Percentiles rank a stretch among this genome's conserved stretches.
phyloP scores from a whole-genome alignment of 2,797 vertebrate species.

The Monodelphis domestica region DNA sequence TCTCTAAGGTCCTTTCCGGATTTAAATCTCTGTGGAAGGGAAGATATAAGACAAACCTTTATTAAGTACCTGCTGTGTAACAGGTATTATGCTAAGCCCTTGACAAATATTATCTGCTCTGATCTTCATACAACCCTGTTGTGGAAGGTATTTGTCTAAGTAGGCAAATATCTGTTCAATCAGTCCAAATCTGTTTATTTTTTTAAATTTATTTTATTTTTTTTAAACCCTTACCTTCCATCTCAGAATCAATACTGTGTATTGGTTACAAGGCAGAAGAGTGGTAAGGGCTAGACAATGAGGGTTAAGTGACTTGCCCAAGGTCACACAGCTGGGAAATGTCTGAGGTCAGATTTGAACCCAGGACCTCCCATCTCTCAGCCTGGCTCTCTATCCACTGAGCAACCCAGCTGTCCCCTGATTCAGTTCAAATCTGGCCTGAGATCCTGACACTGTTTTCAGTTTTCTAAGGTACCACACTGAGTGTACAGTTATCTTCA shows the following conservation, averaged over 20 bases:
- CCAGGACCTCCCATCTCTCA: no score
- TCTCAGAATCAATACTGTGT: no score
- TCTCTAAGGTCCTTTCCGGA: neutral
- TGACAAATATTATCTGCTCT: neutral
- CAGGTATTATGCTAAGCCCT: neutral
- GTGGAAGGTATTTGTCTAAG: neutral
- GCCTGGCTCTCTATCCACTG: no score
- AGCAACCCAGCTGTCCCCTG: no score
- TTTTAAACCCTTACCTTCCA: no score
- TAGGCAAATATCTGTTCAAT: neutral
- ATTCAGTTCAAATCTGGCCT: neutral
- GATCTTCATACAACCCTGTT: neutral
- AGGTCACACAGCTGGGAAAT: no score
- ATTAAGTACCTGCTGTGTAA: neutral
- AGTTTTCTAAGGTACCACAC: neutral
- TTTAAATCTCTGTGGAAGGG: neutral
- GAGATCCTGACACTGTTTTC: neutral
- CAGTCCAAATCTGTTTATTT: neutral
- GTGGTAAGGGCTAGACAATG: no score
- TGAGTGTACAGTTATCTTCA: neutral
- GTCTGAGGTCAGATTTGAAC: no score
- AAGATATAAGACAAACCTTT: neutral
- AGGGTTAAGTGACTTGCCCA: no score
- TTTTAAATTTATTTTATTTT: no score
- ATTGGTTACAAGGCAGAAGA: no score